Evolutionary conservation across 2,113 vertebrate species (phyloP).

Genomic region (Cervus canadensis): DNA sequence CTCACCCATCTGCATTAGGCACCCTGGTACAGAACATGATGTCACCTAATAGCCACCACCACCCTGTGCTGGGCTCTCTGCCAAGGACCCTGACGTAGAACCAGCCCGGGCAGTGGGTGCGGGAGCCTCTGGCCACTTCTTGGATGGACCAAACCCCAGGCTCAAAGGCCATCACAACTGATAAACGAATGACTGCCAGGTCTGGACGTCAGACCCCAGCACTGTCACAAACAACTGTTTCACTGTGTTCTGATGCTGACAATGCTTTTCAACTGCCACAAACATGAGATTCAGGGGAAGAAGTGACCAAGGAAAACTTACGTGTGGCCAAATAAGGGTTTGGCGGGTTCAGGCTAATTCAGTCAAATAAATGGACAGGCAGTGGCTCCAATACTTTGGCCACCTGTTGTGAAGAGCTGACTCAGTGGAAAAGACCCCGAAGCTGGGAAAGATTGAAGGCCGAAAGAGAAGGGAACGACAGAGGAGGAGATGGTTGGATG

Average conservation of each 20-base stretch:
- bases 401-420: not conserved
- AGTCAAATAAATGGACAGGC: not conserved
- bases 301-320: not conserved
- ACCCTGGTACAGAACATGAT: not conserved
- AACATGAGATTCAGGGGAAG: not conserved
- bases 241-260: not conserved
- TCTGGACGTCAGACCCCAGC: not conserved
- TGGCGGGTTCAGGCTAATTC: not conserved
- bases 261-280: not conserved
- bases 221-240: not conserved
- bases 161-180: not conserved
- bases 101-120: rapidly evolving
- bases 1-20: rapidly evolving
- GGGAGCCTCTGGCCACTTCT: not conserved
- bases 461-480: not conserved
- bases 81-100: not conserved
- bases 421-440: not conserved
- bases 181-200: not conserved
- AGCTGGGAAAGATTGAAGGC: not conserved
- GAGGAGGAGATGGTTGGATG: not conserved
- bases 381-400: not conserved
- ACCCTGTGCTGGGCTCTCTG: not conserved
- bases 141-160: not conserved
- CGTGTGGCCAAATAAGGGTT: not conserved
- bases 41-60: not conserved